These are phyloP conservation scores for Heterohyrax brucei DNA, from an alignment of 2,797 vertebrate genomes.

Conservation along the genomic window DNA sequence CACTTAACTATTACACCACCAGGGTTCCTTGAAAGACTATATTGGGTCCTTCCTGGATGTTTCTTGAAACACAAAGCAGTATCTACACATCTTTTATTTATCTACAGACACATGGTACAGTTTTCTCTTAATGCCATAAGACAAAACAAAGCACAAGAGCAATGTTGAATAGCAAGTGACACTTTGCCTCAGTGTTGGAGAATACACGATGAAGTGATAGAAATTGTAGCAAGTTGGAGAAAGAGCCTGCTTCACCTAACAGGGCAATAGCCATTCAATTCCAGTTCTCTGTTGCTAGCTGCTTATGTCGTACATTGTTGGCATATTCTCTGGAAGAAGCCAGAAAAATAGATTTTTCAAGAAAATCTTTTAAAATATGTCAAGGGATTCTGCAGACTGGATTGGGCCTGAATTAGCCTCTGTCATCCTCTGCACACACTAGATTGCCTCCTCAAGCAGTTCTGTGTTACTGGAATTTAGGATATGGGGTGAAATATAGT, in stretches of 20 bases:
- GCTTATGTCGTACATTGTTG: not conserved
- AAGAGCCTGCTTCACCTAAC: not conserved
- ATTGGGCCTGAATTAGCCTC: not conserved
- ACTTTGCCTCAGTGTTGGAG: not conserved
- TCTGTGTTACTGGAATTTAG: not conserved
- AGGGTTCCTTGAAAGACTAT: not conserved
- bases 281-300: not conserved
- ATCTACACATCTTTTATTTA: conserved; percentile 20
- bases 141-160: conserved; percentile 29
- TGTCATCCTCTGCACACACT: not conserved
- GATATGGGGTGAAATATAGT: not conserved
- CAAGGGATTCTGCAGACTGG: conserved; percentile 26
- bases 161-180: not conserved
- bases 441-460: not conserved
- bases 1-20: not conserved
- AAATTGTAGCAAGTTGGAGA: not conserved
- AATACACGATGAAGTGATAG: not conserved
- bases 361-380: conserved; percentile 7
- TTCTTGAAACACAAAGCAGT: conserved; percentile 26
- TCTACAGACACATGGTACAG: not conserved
- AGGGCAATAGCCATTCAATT: not conserved
- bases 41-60: not conserved
- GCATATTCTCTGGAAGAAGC: conserved; percentile 3
- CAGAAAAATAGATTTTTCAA: conserved; percentile 12
- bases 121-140: conserved; percentile 8